Conservation (phyloP, 23 tunicate species). For the Diplosoma virens region DNA sequence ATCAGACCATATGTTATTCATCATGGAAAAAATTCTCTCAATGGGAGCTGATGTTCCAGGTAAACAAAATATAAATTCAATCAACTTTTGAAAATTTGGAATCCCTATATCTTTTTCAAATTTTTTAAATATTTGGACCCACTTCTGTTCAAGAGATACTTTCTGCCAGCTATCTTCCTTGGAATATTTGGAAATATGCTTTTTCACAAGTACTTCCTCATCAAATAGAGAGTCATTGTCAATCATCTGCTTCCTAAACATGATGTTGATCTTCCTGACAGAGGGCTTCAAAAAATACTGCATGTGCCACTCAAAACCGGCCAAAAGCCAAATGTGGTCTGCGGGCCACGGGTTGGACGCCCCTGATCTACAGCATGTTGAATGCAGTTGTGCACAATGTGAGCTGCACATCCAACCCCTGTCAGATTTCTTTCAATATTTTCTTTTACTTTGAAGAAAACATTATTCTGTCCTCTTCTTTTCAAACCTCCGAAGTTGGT, state of each 20-base stretch:
- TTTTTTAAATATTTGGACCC: slow-evolving; percentile 37
- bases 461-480: too few relatives aligned
- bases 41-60: slow-evolving; percentile 51
- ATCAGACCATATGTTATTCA: slow-evolving; percentile 56
- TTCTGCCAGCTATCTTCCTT: slow-evolving; percentile 63
- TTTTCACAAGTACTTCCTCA: slow-evolving; percentile 50
- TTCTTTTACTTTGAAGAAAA: too few relatives aligned
- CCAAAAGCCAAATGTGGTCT: slow-evolving; percentile 41
- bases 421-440: too few relatives aligned
- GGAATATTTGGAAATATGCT: slow-evolving; percentile 45
- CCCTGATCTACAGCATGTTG: slow-evolving; percentile 47
- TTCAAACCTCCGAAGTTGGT: too few relatives aligned
- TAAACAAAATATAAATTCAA: slow-evolving; percentile 55
- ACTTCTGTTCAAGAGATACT: slow-evolving; percentile 54
- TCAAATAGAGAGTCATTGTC: slow-evolving; percentile 51
- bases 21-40: slow-evolving; percentile 54
- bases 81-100: slow-evolving; percentile 56
- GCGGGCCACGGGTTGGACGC: too few relatives aligned
- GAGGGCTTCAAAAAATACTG: slow-evolving; percentile 12
- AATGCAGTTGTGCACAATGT: slow-evolving; percentile 30
- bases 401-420: slow-evolving; percentile 69
- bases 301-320: slow-evolving; percentile 1
- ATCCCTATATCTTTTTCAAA: slow-evolving; percentile 32
- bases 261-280: slow-evolving; percentile 37
- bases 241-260: slow-evolving; percentile 44